phyloP scores from a whole-genome alignment of 2,113 vertebrate genomes.

The Pterocles gutturalis region DNA sequence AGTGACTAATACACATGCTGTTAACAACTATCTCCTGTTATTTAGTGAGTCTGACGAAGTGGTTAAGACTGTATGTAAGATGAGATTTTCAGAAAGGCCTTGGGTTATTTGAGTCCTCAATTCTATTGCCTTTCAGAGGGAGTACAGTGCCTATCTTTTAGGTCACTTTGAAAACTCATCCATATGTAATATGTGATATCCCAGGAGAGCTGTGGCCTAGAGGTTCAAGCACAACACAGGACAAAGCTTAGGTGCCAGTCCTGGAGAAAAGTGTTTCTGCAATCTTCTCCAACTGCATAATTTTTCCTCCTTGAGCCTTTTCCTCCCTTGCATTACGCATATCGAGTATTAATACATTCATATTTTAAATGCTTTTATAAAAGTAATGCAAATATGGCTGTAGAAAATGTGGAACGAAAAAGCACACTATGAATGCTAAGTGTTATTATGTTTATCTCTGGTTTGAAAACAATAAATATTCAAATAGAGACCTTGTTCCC shows the following conservation, averaged over 20 bases:
- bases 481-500: background rate
- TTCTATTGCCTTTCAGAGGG: background rate
- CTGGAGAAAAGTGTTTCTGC: background rate
- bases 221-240: background rate
- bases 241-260: background rate
- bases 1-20: conserved; percentile 11
- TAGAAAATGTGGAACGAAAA: background rate
- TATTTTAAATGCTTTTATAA: background rate
- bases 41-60: conserved; percentile 2
- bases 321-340: background rate
- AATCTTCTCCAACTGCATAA: background rate
- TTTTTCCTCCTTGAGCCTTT: background rate
- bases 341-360: background rate
- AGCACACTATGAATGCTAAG: background rate
- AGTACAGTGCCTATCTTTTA: background rate
- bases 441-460: background rate
- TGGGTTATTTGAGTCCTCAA: background rate
- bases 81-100: conserved; percentile 8
- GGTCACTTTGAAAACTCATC: conserved; percentile 47
- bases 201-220: background rate
- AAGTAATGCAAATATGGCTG: background rate
- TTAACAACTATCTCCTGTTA: conserved; percentile 50
- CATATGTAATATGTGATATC: background rate
- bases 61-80: background rate
- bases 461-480: background rate